Evolutionary conservation across 1,140 invertebrate genomes (phyloP).

Genomic region (Drosophila micromelanica): DNA sequence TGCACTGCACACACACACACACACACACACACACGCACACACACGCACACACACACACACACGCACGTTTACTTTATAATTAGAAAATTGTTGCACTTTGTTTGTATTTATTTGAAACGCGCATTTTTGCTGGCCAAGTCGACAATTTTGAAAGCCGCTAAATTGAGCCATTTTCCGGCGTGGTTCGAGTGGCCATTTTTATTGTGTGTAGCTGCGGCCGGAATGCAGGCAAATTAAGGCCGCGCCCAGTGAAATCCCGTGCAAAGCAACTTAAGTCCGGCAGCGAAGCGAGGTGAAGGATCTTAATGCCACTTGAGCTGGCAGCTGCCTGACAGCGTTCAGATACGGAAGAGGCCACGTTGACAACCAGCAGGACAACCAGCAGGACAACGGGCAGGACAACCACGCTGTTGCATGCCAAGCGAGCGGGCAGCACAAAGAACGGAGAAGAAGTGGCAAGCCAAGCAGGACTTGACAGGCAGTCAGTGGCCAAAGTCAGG

Average conservation of each 20-base stretch:
- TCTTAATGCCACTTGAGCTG: constrained; percentile 82
- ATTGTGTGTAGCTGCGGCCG: neutral
- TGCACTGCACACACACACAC: constrained; percentile 16
- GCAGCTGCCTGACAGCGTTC: constrained; percentile 79
- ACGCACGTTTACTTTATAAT: constrained; percentile 49
- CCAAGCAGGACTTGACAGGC: constrained; percentile 51
- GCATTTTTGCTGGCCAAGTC: constrained; percentile 36
- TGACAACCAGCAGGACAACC: constrained; percentile 10
- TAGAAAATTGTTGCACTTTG: constrained; percentile 82
- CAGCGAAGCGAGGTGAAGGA: constrained; percentile 8
- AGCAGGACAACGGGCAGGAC: neutral
- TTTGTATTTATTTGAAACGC: constrained; percentile 41
- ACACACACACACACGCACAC: constrained; percentile 17
- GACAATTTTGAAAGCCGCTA: constrained; percentile 64
- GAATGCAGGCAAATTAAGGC: constrained; percentile 67
- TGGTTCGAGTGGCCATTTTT: neutral
- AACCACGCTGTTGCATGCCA: constrained; percentile 60
- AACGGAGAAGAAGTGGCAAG: neutral
- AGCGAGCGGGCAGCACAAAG: constrained; percentile 13
- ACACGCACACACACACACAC: constrained; percentile 27
- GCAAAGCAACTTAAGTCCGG: constrained; percentile 29
- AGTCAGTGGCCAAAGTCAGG: constrained; percentile 7
- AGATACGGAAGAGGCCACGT: constrained; percentile 54
- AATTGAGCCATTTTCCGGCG: constrained; percentile 70
- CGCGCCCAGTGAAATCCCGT: constrained; percentile 11